Evolutionary conservation across 1,140 invertebrate genomes (phyloP).

Genomic region (fruit fly (Drosophila melanogaster)): DNA sequence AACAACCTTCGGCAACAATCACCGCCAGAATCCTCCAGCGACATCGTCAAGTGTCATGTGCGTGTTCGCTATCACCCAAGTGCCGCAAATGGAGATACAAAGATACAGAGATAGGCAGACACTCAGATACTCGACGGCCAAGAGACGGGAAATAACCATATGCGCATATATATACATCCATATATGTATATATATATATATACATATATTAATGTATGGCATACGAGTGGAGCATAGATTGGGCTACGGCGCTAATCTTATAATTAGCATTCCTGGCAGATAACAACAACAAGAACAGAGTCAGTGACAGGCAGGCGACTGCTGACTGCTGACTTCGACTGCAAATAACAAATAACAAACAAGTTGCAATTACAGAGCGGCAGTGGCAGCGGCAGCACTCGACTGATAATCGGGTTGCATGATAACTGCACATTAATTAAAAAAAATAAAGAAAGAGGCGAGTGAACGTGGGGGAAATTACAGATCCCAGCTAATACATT

Average conservation of each 20-base stretch:
- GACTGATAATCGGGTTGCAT: conserved; percentile 79
- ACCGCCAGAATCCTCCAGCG: conserved; percentile 33
- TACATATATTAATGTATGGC: conserved; percentile 19
- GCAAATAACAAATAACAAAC: conserved; percentile 72
- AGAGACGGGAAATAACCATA: conserved; percentile 22
- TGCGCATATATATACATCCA: background rate
- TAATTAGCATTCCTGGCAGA: conserved; percentile 82
- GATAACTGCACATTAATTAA: conserved; percentile 82
- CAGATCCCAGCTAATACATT: conserved; percentile 74
- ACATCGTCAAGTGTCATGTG: conserved; percentile 67
- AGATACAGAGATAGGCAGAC: conserved; percentile 35
- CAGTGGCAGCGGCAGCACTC: conserved; percentile 33
- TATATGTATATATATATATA: conserved; percentile 5
- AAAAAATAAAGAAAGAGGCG: conserved; percentile 59
- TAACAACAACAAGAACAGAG: conserved; percentile 71
- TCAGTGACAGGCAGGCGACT: conserved; percentile 44
- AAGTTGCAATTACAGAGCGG: conserved; percentile 71
- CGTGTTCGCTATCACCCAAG: conserved; percentile 66
- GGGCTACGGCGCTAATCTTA: conserved; percentile 74
- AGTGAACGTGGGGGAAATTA: conserved; percentile 32
- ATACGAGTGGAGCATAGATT: conserved; percentile 38
- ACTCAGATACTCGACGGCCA: conserved; percentile 36
- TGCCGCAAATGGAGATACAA: conserved; percentile 54
- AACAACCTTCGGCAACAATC: conserved; percentile 24
- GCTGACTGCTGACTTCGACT: conserved; percentile 50